These are phyloP conservation scores for Brachycybe producta DNA, from an alignment of 2,888 invertebrate genomes.

Conservation along the genomic window DNA sequence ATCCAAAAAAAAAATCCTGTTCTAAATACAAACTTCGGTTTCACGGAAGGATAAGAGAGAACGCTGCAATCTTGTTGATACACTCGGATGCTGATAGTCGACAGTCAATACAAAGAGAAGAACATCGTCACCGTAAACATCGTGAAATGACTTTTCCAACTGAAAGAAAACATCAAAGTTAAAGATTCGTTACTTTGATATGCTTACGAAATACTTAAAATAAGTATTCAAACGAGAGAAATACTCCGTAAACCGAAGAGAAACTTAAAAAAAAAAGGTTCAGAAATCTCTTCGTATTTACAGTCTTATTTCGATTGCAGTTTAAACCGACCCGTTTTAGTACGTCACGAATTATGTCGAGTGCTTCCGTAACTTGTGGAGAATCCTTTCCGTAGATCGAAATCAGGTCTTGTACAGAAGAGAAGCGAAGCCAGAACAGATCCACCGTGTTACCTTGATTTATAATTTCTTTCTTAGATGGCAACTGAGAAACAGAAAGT, in stretches of 20 bases:
- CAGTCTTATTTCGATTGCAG: background rate
- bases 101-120: conserved; percentile 6
- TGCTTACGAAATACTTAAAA: too few relatives aligned
- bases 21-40: background rate
- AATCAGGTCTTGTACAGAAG: conserved; percentile 47
- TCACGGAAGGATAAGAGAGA: conserved; percentile 6
- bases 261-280: too few relatives aligned
- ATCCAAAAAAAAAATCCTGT: background rate
- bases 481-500: conserved; percentile 15
- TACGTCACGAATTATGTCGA: conserved; percentile 38
- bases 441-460: conserved; percentile 44
- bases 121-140: conserved; percentile 5
- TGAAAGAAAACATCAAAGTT: background rate
- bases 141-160: background rate
- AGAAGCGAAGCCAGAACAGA: conserved; percentile 45
- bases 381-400: conserved; percentile 54
- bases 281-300: background rate
- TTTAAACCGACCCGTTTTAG: conserved; percentile 4
- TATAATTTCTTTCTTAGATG: conserved; percentile 3
- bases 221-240: too few relatives aligned
- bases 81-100: conserved; percentile 11
- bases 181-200: too few relatives aligned
- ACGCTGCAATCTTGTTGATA: conserved; percentile 10
- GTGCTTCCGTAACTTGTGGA: conserved; percentile 37
- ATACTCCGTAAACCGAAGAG: too few relatives aligned